Evolutionary conservation across 2,113 vertebrate species (phyloP).

Genomic region (Colaptes auratus): DNA sequence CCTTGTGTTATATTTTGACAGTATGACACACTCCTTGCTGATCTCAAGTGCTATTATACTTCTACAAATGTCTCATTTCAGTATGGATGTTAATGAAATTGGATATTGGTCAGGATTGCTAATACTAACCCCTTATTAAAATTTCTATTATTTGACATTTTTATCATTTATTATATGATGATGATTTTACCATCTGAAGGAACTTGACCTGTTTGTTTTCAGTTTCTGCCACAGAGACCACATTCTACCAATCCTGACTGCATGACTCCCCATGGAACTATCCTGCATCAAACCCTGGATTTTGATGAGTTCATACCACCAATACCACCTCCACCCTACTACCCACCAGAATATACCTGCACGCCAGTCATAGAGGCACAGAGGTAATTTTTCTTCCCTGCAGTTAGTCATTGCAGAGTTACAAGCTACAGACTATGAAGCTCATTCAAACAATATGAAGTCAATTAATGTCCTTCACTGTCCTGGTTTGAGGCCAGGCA

Average conservation of each 20-base stretch:
- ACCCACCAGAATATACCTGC: conserved; percentile 95
- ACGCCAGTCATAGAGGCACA: conserved; percentile 88
- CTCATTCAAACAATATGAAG: background rate
- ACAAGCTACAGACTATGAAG: background rate
- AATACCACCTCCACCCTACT: conserved; percentile 95
- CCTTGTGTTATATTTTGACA: background rate
- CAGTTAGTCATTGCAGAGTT: rapidly evolving
- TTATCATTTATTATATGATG: background rate
- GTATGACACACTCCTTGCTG: background rate
- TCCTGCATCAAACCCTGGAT: conserved; percentile 93
- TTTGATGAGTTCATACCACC: conserved; percentile 97
- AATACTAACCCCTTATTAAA: background rate
- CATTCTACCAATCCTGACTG: conserved; percentile 86
- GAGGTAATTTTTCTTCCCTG: conserved; percentile 74
- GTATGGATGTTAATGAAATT: background rate
- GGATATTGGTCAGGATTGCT: background rate
- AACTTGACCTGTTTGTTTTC: conserved; percentile 53
- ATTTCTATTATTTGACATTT: background rate
- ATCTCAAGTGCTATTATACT: background rate
- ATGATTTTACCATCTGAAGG: background rate
- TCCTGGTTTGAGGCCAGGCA: too few species aligned
- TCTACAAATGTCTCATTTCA: background rate
- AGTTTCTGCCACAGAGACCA: conserved; percentile 94
- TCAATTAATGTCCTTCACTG: background rate
- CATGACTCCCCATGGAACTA: conserved; percentile 89